Conservation (phyloP, 1,140 invertebrate genomes). For the Stenopsyche tienmushanensis region DNA sequence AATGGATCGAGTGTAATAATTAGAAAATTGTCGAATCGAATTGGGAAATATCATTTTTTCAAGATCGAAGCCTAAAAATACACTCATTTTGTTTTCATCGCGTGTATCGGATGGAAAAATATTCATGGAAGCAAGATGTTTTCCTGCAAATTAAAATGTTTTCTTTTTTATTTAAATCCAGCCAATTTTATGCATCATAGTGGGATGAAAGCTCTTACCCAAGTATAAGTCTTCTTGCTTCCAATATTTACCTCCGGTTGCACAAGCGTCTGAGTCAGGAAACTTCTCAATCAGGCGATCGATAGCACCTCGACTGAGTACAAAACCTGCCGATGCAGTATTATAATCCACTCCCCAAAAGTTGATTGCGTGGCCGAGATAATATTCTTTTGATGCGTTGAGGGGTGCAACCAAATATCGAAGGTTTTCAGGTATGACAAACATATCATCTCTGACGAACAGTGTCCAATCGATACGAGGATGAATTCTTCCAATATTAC, state of each 20-base stretch:
- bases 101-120: constrained; percentile 56
- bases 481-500: constrained; percentile 44
- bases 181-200: not conserved
- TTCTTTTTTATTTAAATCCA: not conserved
- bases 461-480: constrained; percentile 50
- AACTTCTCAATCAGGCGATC: constrained; percentile 48
- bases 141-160: constrained; percentile 45
- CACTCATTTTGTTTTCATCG: constrained; percentile 49
- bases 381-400: constrained; percentile 48
- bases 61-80: constrained; percentile 57
- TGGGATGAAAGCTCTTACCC: constrained; percentile 44
- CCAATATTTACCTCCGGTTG: constrained; percentile 54
- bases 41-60: constrained; percentile 53
- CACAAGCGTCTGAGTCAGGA: constrained; percentile 49
- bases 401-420: constrained; percentile 50
- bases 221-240: constrained; percentile 61
- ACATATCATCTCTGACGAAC: constrained; percentile 55
- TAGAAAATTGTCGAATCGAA: constrained; percentile 45
- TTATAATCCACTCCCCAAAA: constrained; percentile 57
- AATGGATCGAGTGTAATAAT: constrained; percentile 53
- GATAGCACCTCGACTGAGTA: constrained; percentile 52
- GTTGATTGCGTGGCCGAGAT: constrained; percentile 54
- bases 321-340: constrained; percentile 55
- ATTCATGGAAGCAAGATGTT: constrained; percentile 50
- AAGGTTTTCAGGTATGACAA: constrained; percentile 55